A percentile compares a stretch with the other conserved stretches of the same genome.
Conservation (phyloP, 1,140 invertebrate species). For the Archegozetes longisetosus region DNA sequence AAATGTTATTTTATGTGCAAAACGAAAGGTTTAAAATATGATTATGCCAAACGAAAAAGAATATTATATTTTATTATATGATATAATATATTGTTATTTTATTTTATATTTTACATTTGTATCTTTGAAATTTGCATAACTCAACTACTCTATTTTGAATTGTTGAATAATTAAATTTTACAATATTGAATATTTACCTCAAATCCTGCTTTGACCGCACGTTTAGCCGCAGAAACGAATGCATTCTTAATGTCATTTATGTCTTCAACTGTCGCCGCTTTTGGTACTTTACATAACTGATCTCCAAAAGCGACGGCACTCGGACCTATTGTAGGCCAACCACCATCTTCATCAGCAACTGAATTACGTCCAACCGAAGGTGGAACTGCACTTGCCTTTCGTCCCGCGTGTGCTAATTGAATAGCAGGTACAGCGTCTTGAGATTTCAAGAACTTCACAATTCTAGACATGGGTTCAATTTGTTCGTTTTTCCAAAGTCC, state of each 20-base stretch:
- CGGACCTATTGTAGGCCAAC: background rate
- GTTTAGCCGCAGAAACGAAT: background rate
- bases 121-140: background rate
- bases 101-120: background rate
- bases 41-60: background rate
- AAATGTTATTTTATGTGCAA: background rate
- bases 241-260: background rate
- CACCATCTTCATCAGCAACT: background rate
- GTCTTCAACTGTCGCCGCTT: slow-evolving; percentile 3
- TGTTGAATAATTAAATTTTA: background rate
- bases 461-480: background rate
- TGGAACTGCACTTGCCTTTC: background rate
- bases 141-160: background rate
- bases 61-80: background rate
- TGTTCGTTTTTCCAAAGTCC: background rate
- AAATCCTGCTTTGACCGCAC: background rate
- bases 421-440: background rate
- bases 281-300: background rate
- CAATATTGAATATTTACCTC: background rate
- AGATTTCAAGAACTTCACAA: background rate
- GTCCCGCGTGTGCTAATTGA: slow-evolving; percentile 1
- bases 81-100: background rate
- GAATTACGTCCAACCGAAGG: background rate
- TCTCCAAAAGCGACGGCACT: background rate
- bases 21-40: background rate